Evolutionary conservation across 2,797 vertebrate species (phyloP).

Genomic region (Halcyon badia): DNA sequence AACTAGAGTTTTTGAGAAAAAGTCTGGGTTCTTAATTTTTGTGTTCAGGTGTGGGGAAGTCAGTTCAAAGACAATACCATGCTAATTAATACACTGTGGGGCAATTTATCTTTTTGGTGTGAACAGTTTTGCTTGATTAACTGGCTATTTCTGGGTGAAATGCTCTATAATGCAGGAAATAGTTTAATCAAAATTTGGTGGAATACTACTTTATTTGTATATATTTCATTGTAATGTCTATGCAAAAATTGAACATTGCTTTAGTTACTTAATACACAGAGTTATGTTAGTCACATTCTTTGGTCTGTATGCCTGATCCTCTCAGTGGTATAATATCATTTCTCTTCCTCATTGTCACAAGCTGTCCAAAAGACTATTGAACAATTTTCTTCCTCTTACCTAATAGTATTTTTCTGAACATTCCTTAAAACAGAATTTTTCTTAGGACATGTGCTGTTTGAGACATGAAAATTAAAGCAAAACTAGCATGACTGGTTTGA

Average conservation of each 20-base stretch:
- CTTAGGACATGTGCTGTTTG: background rate
- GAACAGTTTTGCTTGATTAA: background rate
- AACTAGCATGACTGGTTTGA: background rate
- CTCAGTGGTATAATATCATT: background rate
- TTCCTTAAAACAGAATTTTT: background rate
- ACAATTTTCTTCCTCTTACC: background rate
- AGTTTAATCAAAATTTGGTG: background rate
- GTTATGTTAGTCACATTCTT: background rate
- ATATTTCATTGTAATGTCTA: background rate
- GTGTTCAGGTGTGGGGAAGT: constrained; percentile 2
- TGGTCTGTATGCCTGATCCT: background rate
- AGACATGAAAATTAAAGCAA: background rate
- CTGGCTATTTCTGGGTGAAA: background rate
- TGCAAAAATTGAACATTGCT: background rate
- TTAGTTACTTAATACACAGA: background rate
- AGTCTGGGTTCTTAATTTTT: background rate
- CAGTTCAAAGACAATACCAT: constrained; percentile 5
- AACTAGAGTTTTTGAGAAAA: background rate
- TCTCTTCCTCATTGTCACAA: background rate
- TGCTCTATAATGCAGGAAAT: background rate
- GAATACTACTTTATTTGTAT: background rate
- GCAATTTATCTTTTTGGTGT: constrained; percentile 6
- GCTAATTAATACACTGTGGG: background rate
- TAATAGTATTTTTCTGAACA: background rate
- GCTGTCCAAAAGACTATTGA: background rate